These are phyloP conservation scores for Notiomystis cincta DNA, from an alignment of 2,113 vertebrate genomes.

Conservation along the genomic window DNA sequence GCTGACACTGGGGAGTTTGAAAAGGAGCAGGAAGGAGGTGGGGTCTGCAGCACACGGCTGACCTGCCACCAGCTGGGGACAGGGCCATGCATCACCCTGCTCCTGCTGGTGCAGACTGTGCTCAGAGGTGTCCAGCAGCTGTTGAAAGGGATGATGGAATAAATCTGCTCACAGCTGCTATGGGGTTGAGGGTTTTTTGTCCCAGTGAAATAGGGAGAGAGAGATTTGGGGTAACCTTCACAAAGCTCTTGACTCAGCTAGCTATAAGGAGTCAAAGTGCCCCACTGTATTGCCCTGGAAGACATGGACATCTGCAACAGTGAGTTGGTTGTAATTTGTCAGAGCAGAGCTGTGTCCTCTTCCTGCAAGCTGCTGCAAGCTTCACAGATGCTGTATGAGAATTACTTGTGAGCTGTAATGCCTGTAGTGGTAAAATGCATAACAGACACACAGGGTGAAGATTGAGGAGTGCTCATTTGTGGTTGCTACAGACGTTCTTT, in stretches of 20 bases:
- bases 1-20: neutral
- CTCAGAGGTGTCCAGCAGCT: neutral
- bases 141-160: neutral
- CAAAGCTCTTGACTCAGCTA: neutral
- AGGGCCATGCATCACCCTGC: rapidly evolving
- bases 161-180: neutral
- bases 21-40: neutral
- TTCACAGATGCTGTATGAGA: neutral
- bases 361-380: neutral
- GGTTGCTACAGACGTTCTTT: neutral
- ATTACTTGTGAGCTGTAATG: neutral
- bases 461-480: neutral
- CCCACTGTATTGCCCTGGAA: neutral
- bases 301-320: neutral
- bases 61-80: neutral
- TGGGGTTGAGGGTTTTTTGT: rapidly evolving
- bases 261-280: neutral
- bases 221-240: neutral
- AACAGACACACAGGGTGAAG: neutral
- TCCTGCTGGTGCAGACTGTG: rapidly evolving
- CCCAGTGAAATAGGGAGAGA: neutral
- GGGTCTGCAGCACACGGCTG: neutral
- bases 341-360: neutral
- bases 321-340: neutral
- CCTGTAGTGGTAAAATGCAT: neutral